Evolutionary conservation across 2,113 vertebrate genomes (phyloP), one percentile per base, ranked within the genome.

Genomic region (Rhagologus leucostigma): DNA sequence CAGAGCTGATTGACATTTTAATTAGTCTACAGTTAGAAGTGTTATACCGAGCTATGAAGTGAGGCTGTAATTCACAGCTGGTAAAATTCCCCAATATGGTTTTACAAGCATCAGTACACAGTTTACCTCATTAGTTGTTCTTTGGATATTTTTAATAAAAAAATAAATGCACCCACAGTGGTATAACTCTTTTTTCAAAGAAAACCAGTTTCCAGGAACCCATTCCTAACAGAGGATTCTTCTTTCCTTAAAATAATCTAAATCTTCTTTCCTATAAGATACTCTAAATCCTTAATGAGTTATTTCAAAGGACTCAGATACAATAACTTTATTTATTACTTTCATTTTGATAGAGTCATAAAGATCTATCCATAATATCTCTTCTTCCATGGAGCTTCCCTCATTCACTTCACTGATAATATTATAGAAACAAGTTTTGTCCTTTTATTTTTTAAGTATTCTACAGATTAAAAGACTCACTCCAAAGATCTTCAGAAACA

Each of bases 11-110:
- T 96, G 97, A 94, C 93, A 95, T 96, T 96, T 98, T 98, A 97
- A 98, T 97, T 97, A 97, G 96, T 89, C 94, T 94, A 89, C 91
- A 96, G 68, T 94, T 96, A 74, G 52, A 96, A 97, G 92, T 87
- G 95, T 96, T 98, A 97, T n/a, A 97, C 97, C 22, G 17, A n/a
- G 13, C 77, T 71, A 89, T 92, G 78, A 96, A 96, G 93, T 11
- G 17, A 95, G 63, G 85, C 13, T 2, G 77, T 97, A 97, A 97
- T 97, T 98, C 94, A 96, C 96, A 96, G 93, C 81, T 97, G 92
- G 93, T 97, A 95, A 97, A 96, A 84, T 77, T 93, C 95, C 76
- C 88, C 47, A 33, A 83, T 77, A 64, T 77, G 70, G 67, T 60
- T 97, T 97, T 91, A 85, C 68, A 96, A 84, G 70, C 46, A 90